These are phyloP conservation scores for Teleopsis dalmanni DNA, from an alignment of 1,140 invertebrate species.

Conservation along the genomic window DNA sequence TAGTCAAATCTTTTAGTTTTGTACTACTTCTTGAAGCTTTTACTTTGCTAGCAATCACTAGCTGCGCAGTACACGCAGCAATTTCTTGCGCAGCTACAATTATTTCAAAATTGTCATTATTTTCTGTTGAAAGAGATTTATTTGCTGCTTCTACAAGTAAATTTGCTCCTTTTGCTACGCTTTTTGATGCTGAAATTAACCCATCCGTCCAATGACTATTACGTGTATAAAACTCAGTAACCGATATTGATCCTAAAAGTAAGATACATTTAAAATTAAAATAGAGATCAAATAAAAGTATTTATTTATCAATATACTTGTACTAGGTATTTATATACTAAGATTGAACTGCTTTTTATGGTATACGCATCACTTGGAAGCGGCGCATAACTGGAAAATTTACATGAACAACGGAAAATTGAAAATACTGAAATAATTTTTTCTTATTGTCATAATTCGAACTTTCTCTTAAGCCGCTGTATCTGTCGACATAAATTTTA, in stretches of 20 bases:
- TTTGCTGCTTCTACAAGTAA: constrained; percentile 88
- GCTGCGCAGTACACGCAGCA: constrained; percentile 90
- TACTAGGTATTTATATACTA: no score
- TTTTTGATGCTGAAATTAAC: constrained; percentile 94
- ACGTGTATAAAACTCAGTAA: constrained; percentile 94
- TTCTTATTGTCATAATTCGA: no score
- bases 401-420: no score
- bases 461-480: no score
- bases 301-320: not conserved
- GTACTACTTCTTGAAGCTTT: constrained; percentile 77
- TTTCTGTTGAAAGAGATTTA: constrained; percentile 77
- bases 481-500: no score
- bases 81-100: constrained; percentile 97
- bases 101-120: constrained; percentile 65
- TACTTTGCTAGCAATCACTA: constrained; percentile 91
- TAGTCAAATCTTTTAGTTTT: constrained; percentile 68
- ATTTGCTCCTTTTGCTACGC: constrained; percentile 91
- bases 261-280: constrained; percentile 1
- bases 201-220: constrained; percentile 99
- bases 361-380: no score
- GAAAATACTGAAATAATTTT: no score
- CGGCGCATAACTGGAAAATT: no score
- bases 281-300: not conserved
- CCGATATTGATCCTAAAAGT: constrained; percentile 61
- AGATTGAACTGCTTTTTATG: no score